Conservation (phyloP, 2,113 vertebrate species). For the Falco punctatus region DNA sequence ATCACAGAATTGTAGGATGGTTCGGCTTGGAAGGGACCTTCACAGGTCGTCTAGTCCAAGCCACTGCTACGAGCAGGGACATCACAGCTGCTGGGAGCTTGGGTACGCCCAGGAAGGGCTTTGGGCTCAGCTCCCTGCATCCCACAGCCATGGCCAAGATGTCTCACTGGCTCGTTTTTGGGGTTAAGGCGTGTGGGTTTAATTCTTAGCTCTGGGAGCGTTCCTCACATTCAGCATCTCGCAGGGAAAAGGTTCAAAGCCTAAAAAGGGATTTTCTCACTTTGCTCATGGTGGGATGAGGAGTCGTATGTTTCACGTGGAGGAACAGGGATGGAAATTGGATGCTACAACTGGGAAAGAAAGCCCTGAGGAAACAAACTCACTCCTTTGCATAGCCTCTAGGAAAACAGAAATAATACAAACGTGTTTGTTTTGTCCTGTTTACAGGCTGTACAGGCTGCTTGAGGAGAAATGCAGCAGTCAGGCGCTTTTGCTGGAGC, state of each 20-base stretch:
- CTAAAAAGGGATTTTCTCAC: not conserved
- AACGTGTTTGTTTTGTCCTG: not conserved
- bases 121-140: not conserved
- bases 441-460: not conserved
- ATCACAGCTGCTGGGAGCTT: not conserved
- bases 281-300: not conserved
- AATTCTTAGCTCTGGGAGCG: not conserved
- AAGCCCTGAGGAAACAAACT: not conserved
- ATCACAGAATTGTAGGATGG: too few species aligned
- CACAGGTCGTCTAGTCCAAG: too few species aligned
- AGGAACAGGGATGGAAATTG: not conserved
- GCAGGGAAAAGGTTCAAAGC: not conserved
- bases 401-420: not conserved
- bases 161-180: not conserved
- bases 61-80: too few species aligned
- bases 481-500: not conserved
- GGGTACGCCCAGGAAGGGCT: not conserved
- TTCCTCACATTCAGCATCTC: not conserved
- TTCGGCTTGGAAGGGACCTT: too few species aligned
- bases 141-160: accelerated
- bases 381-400: not conserved
- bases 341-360: not conserved
- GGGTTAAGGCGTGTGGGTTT: not conserved
- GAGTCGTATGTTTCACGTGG: not conserved
- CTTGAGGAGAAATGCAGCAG: not conserved